These are phyloP conservation scores for Pachycephus smyrnensis DNA, from an alignment of 2,888 invertebrate species.

Conservation along the genomic window DNA sequence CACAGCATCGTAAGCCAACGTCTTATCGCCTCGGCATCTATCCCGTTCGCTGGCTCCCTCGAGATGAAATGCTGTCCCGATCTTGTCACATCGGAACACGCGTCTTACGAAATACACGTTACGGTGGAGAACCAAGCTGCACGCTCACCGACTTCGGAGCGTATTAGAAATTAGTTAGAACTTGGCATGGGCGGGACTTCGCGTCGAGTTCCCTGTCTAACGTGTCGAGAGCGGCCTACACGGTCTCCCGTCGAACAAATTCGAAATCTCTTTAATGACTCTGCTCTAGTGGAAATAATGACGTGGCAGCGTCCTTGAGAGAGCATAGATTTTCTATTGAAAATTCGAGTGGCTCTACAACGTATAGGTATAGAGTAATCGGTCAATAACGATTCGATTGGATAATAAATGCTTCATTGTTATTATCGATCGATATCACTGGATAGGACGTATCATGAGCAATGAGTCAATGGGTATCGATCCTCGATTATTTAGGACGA, in stretches of 20 bases:
- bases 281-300: neutral
- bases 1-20: neutral
- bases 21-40: slow-evolving; percentile 28
- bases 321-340: neutral
- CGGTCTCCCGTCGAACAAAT: neutral
- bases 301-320: neutral
- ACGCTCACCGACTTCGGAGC: neutral
- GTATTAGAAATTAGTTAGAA: slow-evolving; percentile 7
- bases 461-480: neutral
- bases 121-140: neutral
- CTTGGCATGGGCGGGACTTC: slow-evolving; percentile 6
- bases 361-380: no score
- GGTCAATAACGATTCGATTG: neutral
- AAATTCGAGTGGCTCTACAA: neutral
- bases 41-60: slow-evolving; percentile 18
- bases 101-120: slow-evolving; percentile 23
- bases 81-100: slow-evolving; percentile 29
- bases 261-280: neutral
- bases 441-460: no score
- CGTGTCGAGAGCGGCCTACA: neutral
- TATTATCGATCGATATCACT: neutral
- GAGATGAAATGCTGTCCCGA: slow-evolving; percentile 30
- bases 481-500: neutral
- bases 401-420: neutral
- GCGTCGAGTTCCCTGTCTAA: neutral